These are phyloP conservation scores for Spheniscus mendiculus DNA, from an alignment of 2,113 vertebrate species.

Conservation along the genomic window DNA sequence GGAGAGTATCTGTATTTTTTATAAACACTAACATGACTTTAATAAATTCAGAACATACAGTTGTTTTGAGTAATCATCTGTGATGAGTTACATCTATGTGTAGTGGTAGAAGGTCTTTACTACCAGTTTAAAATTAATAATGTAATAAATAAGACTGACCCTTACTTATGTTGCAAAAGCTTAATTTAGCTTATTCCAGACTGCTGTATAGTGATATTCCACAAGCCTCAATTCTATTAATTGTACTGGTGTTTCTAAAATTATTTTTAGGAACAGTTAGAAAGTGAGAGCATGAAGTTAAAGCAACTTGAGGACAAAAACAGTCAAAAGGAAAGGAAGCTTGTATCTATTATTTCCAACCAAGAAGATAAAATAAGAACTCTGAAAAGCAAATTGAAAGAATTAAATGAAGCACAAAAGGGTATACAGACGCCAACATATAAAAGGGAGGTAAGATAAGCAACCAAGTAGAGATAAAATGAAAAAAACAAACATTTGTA, in stretches of 20 bases:
- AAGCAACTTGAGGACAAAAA: conserved; percentile 64
- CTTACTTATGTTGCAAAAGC: conserved; percentile 9
- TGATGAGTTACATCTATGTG: not conserved
- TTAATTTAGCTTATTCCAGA: conserved; percentile 37
- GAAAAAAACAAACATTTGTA: not conserved
- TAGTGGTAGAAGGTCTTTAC: conserved; percentile 19
- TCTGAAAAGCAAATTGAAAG: conserved; percentile 68
- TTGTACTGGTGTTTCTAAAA: conserved; percentile 35
- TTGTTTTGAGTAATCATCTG: conserved; percentile 37
- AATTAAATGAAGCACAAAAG: conserved; percentile 48
- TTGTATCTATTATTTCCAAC: conserved; percentile 59
- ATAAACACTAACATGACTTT: conserved; percentile 33
- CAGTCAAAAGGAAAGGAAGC: conserved; percentile 67
- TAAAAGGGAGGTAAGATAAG: conserved; percentile 60
- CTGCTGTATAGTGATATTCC: not conserved
- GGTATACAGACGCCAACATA: not conserved
- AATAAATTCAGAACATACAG: not conserved
- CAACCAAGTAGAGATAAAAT: not conserved
- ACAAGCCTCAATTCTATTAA: conserved; percentile 9
- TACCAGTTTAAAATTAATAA: conserved; percentile 6
- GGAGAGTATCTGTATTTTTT: conserved; percentile 35
- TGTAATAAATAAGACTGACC: conserved; percentile 4
- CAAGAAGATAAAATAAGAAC: conserved; percentile 69
- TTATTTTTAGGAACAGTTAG: conserved; percentile 69
- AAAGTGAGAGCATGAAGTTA: conserved; percentile 60